Percentiles rank a stretch among this genome's conserved stretches.
These are phyloP conservation scores for Erpornis zantholeuca DNA, from an alignment of 2,113 vertebrate species.

Conservation along the genomic window DNA sequence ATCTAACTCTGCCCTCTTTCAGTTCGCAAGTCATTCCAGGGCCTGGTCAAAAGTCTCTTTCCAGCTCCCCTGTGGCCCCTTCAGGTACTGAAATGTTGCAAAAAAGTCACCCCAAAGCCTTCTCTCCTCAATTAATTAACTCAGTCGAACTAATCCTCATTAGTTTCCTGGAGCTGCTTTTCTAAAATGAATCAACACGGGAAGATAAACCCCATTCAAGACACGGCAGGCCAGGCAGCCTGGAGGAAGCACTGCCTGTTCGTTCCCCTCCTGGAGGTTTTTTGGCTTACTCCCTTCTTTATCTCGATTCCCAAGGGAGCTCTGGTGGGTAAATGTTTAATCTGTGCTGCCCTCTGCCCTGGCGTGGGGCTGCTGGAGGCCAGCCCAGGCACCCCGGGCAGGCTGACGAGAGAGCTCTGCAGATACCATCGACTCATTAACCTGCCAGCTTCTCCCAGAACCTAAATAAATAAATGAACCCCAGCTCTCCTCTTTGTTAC, in stretches of 20 bases:
- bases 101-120: neutral
- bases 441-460: neutral
- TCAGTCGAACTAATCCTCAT: neutral
- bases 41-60: neutral
- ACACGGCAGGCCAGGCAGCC: fast-evolving
- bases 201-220: neutral
- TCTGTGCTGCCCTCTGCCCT: neutral
- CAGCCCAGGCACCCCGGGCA: neutral
- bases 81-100: neutral
- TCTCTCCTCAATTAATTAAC: neutral
- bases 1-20: neutral
- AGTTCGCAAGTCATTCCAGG: neutral
- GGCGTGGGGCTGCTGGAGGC: neutral
- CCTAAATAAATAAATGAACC: neutral
- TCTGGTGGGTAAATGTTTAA: conserved; percentile 22
- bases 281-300: neutral
- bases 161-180: neutral
- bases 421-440: neutral
- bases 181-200: fast-evolving
- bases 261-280: neutral
- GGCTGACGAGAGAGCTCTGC: neutral
- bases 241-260: neutral
- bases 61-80: neutral
- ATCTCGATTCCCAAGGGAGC: neutral
- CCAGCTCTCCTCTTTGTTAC: neutral